Base-by-base conservation (phyloP, 2,113 vertebrate genomes). In the Fregetta grallaria region DNA sequence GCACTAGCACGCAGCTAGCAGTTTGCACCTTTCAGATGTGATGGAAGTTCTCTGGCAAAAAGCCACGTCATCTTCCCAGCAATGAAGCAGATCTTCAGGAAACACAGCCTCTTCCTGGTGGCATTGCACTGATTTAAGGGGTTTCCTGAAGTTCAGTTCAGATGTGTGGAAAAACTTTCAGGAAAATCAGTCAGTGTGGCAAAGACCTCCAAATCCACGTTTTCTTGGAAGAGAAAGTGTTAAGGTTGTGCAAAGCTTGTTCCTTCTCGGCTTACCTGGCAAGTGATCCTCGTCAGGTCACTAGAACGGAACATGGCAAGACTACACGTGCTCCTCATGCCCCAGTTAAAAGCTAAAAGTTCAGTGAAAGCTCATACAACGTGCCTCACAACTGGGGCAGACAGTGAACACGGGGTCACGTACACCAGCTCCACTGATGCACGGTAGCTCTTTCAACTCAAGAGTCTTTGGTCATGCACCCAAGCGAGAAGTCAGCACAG, bases 61-160 rank as follows among this genome's bases (percentile, higher is more conserved):
- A 38, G 94, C 97, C 97, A 96, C 1, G 0, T 36, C 77, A 68
- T 72, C 86, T 98, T 98, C 98, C 97, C 97, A 97, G 97, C 95
- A 98, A 88, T 3, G 94, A 29, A 92, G 90, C 94, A 85, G 83
- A 76, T 89, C 93, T 92, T 76, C 94, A 90, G 98, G 97, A 98
- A 98, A 80, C 25, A 4, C 5, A 15, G 82, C 96, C 96, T 71
- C 81, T 96, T 96, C 96, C 97, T 66, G 86, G 74, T 79, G 92
- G 34, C 36, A 84, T 42, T 18, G 44, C 42, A 13, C 78, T 82
- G 55, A 71, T 30, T 61, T 17, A 29, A 29, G 82, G 42, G 15
- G 3, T 18, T 96, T 97, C 94, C 96, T 92, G 85, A 80, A 49
- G 67, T n/a, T 55, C 44, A 1, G 7, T 17, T 78, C 23, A 3